These are phyloP conservation scores for Dryococelus australis DNA, from an alignment of 2,888 invertebrate species.

Conservation along the genomic window DNA sequence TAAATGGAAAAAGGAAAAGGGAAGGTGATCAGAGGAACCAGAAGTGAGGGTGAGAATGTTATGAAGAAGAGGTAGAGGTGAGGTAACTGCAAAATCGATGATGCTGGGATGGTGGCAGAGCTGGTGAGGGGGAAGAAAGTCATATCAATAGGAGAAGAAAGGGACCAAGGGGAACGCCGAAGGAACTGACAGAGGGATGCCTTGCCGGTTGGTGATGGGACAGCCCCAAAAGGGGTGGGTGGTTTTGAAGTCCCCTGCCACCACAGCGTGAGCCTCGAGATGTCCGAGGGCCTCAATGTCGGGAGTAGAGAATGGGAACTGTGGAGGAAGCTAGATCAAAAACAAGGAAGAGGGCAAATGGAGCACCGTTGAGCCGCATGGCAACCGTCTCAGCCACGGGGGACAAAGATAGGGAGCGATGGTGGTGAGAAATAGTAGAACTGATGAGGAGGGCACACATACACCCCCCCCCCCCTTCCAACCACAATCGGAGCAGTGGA, in stretches of 20 bases:
- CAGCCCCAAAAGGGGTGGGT: background rate
- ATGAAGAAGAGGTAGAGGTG: too few relatives aligned
- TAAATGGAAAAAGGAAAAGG: background rate
- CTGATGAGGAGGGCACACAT: background rate
- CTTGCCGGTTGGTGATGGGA: background rate
- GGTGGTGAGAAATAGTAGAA: background rate
- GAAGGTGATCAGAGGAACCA: too few relatives aligned
- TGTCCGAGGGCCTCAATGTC: background rate
- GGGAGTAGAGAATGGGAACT: background rate
- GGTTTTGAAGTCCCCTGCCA: background rate
- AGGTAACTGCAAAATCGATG: too few relatives aligned
- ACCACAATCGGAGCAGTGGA: background rate
- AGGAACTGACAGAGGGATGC: background rate
- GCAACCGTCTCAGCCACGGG: background rate
- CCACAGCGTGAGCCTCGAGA: background rate
- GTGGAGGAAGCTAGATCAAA: background rate
- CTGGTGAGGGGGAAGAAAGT: background rate
- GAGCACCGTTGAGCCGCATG: background rate
- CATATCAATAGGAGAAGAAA: background rate
- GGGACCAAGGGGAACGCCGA: background rate
- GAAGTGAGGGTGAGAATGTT: too few relatives aligned
- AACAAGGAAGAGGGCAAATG: background rate
- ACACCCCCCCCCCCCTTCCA: background rate
- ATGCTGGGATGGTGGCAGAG: too few relatives aligned
- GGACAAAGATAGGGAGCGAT: background rate